Evolutionary conservation across 1,140 invertebrate genomes (phyloP).

Genomic region (Caligus rogercresseyi): DNA sequence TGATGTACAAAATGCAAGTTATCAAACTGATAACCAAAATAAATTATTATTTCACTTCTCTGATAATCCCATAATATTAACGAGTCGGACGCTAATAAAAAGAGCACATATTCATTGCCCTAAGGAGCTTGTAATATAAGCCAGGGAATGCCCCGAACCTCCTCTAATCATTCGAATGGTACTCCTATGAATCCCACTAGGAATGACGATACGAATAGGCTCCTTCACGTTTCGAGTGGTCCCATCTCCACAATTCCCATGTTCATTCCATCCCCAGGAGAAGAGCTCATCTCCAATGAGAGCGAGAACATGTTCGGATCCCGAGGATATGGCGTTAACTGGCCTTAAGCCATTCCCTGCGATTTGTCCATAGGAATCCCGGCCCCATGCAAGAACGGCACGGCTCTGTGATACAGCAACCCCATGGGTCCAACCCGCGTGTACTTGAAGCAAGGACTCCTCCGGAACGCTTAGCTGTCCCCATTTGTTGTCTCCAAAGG

Average conservation of each 20-base stretch:
- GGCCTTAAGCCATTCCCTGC: neutral
- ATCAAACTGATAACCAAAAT: too few species aligned
- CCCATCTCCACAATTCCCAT: conserved; percentile 62
- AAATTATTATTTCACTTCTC: too few species aligned
- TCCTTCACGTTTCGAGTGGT: conserved; percentile 38
- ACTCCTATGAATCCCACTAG: neutral
- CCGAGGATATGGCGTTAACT: neutral
- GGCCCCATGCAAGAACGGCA: neutral
- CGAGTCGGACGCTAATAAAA: too few species aligned
- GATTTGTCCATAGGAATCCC: conserved; percentile 7
- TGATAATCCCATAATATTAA: too few species aligned
- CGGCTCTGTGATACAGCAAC: neutral
- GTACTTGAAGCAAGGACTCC: neutral
- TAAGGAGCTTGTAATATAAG: too few species aligned
- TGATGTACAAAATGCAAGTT: too few species aligned
- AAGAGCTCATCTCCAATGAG: conserved; percentile 34
- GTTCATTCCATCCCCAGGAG: conserved; percentile 82
- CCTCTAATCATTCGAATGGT: neutral
- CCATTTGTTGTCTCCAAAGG: conserved; percentile 1
- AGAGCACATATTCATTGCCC: too few species aligned
- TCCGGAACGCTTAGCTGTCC: neutral
- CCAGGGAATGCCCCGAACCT: neutral
- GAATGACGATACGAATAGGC: conserved; percentile 28
- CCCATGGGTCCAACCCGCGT: conserved; percentile 14
- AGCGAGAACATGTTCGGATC: conserved; percentile 14